Percentiles rank a stretch among this genome's conserved stretches.
phyloP scores from a whole-genome alignment of 2,797 vertebrate genomes.

The Hirundo rustica region DNA sequence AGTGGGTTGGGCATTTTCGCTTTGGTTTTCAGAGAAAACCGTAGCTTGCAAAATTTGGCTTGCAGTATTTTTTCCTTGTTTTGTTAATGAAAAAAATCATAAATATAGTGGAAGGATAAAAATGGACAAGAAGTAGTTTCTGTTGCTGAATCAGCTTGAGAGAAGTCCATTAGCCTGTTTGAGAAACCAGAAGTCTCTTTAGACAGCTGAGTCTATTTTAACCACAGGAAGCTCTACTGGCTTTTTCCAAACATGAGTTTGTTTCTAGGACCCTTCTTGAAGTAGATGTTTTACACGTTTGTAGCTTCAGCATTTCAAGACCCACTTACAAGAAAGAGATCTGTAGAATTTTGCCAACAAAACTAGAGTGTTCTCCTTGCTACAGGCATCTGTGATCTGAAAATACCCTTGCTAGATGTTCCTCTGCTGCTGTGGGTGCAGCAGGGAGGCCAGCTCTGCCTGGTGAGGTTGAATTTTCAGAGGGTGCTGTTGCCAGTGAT shows the following conservation, averaged over 20 bases:
- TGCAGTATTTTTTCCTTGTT: background rate
- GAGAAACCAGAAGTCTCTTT: background rate
- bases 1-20: background rate
- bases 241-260: background rate
- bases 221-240: background rate
- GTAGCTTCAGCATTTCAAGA: no score
- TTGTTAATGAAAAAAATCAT: background rate
- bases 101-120: background rate
- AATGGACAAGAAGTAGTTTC: background rate
- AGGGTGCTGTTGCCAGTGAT: background rate
- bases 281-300: no score
- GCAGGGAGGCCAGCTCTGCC: background rate
- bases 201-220: background rate
- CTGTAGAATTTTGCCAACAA: no score
- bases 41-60: background rate
- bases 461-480: background rate
- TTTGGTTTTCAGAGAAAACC: background rate
- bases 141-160: slow-evolving; percentile 8
- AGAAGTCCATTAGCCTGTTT: background rate
- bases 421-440: background rate
- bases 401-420: background rate
- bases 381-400: background rate
- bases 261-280: background rate
- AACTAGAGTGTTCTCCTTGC: background rate
- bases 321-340: no score